Conservation (phyloP, 2,113 vertebrate genomes). For the Recurvirostra avosetta region DNA sequence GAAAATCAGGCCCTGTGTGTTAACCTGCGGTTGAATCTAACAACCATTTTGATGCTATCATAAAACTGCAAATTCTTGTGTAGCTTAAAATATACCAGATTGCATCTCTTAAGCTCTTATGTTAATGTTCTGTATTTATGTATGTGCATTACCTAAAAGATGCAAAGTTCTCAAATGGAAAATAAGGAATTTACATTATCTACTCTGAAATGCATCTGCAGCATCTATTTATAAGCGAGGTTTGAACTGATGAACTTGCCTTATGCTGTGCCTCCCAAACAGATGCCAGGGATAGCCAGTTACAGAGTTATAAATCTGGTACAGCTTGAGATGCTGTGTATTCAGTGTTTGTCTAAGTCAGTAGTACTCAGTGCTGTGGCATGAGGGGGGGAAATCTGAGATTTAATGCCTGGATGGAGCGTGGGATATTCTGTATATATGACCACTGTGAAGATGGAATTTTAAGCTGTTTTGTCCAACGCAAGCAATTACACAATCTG, state of each 20-base stretch:
- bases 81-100: background rate
- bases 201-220: conserved; percentile 8
- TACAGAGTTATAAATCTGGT: background rate
- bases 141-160: conserved; percentile 10
- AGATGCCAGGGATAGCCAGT: background rate
- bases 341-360: background rate
- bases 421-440: background rate
- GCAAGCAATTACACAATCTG: background rate
- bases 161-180: background rate
- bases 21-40: background rate
- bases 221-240: background rate
- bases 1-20: background rate
- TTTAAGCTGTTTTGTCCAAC: background rate
- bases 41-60: background rate
- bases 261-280: conserved; percentile 16
- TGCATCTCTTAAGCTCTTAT: background rate
- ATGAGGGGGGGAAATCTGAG: no score
- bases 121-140: conserved; percentile 2
- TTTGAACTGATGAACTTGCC: conserved; percentile 34
- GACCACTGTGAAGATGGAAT: background rate
- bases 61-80: background rate
- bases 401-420: background rate
- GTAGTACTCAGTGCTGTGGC: background rate
- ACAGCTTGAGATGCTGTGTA: background rate
- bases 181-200: background rate